phyloP scores from a whole-genome alignment of 2,888 invertebrate genomes.

The Drosophila rellima region DNA sequence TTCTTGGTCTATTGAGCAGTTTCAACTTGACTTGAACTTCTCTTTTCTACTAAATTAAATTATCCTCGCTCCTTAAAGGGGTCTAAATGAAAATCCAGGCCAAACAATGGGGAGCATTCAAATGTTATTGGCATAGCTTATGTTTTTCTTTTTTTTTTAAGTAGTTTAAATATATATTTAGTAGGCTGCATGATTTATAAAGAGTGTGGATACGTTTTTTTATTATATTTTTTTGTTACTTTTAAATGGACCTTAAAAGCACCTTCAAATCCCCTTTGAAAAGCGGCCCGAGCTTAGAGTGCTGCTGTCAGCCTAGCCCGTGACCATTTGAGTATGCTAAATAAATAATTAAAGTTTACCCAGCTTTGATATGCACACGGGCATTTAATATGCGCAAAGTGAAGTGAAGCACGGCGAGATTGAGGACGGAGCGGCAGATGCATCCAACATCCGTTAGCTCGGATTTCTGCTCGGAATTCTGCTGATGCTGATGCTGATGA shows the following conservation, averaged over 20 bases:
- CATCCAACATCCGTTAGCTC: slow-evolving; percentile 40
- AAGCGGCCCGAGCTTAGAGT: neutral
- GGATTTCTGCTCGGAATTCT: too few species aligned
- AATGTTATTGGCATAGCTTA: neutral
- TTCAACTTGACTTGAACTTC: neutral
- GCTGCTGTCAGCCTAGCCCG: slow-evolving; percentile 27
- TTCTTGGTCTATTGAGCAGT: neutral
- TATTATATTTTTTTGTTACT: slow-evolving; percentile 9
- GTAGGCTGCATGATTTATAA: slow-evolving; percentile 32
- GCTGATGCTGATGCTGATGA: too few species aligned
- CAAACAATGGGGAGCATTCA: slow-evolving; percentile 3
- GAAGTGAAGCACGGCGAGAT: slow-evolving; percentile 7
- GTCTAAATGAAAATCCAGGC: neutral
- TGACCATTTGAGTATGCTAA: slow-evolving; percentile 65
- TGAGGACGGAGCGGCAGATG: slow-evolving; percentile 1
- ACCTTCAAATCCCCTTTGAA: slow-evolving; percentile 7
- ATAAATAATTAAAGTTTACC: slow-evolving; percentile 69
- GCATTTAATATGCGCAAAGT: slow-evolving; percentile 38
- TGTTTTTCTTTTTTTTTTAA: slow-evolving; percentile 1
- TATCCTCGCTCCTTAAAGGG: neutral
- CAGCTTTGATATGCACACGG: slow-evolving; percentile 42
- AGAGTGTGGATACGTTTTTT: slow-evolving; percentile 12
- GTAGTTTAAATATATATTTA: slow-evolving; percentile 23
- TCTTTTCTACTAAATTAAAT: neutral
- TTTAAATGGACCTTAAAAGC: slow-evolving; percentile 34